Evolutionary conservation across 2,113 vertebrate species (phyloP), one percentile per base, ranked within the genome.

Genomic region (Carlito syrichta): DNA sequence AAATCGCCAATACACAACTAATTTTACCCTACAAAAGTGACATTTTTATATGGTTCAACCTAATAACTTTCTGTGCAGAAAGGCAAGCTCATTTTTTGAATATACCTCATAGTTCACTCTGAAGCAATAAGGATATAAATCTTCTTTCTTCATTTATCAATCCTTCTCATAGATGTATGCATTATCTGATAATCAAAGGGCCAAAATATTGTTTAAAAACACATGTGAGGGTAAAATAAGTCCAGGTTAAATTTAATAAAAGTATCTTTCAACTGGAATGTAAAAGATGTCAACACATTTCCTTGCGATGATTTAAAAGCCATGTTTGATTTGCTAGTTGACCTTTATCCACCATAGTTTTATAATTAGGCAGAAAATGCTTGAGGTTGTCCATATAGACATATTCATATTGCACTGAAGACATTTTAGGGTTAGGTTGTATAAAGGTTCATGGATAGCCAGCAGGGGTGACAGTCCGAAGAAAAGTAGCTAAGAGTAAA

Each of bases 401-500:
- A 93, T 38, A 85, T 95, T 79, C 0, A 0, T 32, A 56, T 58
- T 8, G 0, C 0, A 13, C 7, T 8, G 68, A 92, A 86, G 81
- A 88, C 85, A 30, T 12, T 81, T 0, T 2, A 95, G 93, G 58
- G 89, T 97, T 96, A 5, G 1, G 54, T 91, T 95, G 68, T 82
- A 79, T 89, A 96, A 92, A 91, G 92, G 87, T 77, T 94, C 54
- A 90, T 76, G 91, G 95, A 94, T 97, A 95, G 74, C 84, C 89
- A 96, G 78, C 50, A 94, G 96, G 86, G 73, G 50, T 86, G 86
- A 92, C 16, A 96, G 71, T 32, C 94, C 69, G 69, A 20, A 95
- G 16, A 13, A 85, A 27, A 86, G 32, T 52, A 91, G 25, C 32
- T 54, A 91, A 96, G 79, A 97, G 66, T 96, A 96, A 97, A 98